Percentiles rank a stretch among this genome's conserved stretches.
Conservation (phyloP, 2,797 vertebrate species). For the Gadopsis marmoratus region DNA sequence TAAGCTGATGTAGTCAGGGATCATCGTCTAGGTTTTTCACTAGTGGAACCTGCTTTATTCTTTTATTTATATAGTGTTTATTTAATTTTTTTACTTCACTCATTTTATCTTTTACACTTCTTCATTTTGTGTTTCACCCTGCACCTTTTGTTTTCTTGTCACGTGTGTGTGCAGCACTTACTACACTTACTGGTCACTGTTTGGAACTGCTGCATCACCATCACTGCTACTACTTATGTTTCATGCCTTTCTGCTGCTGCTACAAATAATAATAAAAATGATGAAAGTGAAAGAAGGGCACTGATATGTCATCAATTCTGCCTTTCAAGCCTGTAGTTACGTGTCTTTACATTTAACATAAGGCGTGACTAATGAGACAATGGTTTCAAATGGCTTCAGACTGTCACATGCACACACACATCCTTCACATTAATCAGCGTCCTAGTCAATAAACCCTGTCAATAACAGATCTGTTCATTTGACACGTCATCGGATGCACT, state of each 20-base stretch:
- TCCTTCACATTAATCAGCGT: slow-evolving; percentile 58
- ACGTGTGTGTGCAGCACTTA: no score
- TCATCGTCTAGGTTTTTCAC: neutral
- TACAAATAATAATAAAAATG: neutral
- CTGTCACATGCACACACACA: slow-evolving; percentile 48
- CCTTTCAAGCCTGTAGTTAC: neutral
- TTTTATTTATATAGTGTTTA: no score
- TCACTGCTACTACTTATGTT: neutral
- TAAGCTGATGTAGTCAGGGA: neutral
- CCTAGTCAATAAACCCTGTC: slow-evolving; percentile 59
- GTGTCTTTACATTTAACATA: slow-evolving; percentile 29
- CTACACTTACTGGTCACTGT: neutral
- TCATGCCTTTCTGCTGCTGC: neutral
- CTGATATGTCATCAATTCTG: neutral
- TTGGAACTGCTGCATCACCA: neutral
- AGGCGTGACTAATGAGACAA: slow-evolving; percentile 37
- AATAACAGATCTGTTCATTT: slow-evolving; percentile 55
- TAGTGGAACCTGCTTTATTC: neutral
- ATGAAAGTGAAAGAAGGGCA: neutral
- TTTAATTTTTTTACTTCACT: neutral
- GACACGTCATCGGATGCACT: neutral
- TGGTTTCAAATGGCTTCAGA: slow-evolving; percentile 26
- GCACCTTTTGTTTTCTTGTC: neutral
- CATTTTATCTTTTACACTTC: neutral
- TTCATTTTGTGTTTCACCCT: neutral